Conservation (phyloP, 1,140 invertebrate genomes). For the Panagrolaimus sp. region DNA sequence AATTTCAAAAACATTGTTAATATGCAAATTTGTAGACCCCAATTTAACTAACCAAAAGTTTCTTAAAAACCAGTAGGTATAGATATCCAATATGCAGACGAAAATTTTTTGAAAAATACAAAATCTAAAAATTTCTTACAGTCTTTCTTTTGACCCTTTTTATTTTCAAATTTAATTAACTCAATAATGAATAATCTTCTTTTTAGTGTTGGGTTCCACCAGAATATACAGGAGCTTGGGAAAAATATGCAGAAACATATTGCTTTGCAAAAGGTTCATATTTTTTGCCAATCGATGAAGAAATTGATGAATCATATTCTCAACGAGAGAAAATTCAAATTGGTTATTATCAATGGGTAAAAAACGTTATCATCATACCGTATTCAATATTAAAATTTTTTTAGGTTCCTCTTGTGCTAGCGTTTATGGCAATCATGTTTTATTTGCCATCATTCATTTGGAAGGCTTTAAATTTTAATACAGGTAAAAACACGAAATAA, state of each 20-base stretch:
- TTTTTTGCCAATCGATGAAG: constrained; percentile 51
- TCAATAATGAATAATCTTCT: not conserved
- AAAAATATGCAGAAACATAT: constrained; percentile 61
- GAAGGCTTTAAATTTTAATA: constrained; percentile 53
- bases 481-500: no score
- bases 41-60: no score
- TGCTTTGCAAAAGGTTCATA: constrained; percentile 59
- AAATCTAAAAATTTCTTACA: no score
- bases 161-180: not conserved
- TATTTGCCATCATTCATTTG: constrained; percentile 57
- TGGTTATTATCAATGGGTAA: constrained; percentile 65
- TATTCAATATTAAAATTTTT: constrained; percentile 1
- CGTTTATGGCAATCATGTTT: constrained; percentile 55
- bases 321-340: constrained; percentile 44
- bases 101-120: no score
- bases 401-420: constrained; percentile 42
- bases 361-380: not conserved
- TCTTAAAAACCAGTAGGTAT: no score
- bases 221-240: constrained; percentile 64
- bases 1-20: no score
- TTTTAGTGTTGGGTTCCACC: constrained; percentile 60
- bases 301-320: constrained; percentile 47
- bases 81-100: no score
- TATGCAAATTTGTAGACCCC: no score
- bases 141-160: not conserved